Percentiles rank a stretch among this genome's conserved stretches.
These are phyloP conservation scores for Montipora foliosa DNA, from an alignment of 64 coral and sea anemone genomes.

Conservation along the genomic window DNA sequence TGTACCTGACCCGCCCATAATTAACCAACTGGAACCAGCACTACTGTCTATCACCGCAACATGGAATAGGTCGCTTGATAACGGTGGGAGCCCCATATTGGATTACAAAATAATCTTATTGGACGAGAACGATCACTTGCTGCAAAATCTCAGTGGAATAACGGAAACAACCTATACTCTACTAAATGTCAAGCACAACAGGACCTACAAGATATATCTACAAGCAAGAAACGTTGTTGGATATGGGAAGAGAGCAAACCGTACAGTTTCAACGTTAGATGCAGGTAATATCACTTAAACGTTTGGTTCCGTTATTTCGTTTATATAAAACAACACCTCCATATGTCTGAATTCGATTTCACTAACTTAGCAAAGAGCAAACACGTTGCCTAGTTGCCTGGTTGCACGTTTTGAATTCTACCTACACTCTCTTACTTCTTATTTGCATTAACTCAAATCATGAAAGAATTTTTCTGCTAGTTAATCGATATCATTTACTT, in stretches of 20 bases:
- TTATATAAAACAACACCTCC: too few species aligned
- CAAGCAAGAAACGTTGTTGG: neutral
- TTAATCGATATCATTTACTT: too few species aligned
- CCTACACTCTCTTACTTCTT: too few species aligned
- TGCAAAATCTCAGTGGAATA: neutral
- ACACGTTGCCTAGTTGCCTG: too few species aligned
- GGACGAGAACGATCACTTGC: neutral
- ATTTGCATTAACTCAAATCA: too few species aligned
- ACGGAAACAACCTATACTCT: neutral
- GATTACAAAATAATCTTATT: constrained; percentile 18
- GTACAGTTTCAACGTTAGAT: neutral
- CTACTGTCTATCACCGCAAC: neutral
- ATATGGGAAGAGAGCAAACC: neutral
- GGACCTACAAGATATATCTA: neutral
- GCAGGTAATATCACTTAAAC: neutral
- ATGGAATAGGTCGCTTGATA: neutral
- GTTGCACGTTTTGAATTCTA: too few species aligned
- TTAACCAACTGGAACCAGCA: neutral
- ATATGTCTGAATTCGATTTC: too few species aligned
- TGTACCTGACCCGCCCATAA: neutral
- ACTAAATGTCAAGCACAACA: neutral
- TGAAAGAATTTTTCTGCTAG: too few species aligned
- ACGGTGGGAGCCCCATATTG: constrained; percentile 12
- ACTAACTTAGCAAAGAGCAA: too few species aligned
- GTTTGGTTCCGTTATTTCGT: neutral